Evolutionary conservation across 1,140 invertebrate species (phyloP), one percentile per base, ranked within the genome.

Genomic region (Pantala flavescens): DNA sequence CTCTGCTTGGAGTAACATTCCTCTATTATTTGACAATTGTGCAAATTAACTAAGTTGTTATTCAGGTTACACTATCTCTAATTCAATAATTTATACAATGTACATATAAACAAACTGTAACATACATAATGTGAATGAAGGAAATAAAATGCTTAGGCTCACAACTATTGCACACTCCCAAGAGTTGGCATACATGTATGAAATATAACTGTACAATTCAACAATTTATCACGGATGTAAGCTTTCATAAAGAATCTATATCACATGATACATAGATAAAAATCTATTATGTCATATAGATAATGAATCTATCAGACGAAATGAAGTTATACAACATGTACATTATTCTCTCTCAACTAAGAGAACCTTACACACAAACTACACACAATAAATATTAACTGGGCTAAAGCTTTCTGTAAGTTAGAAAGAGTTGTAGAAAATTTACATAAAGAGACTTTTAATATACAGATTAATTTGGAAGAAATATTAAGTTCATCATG

Each of bases 341-440:
- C n/a, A 63, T 3, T 1, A 63, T 63, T 36, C 28, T 36, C 28
- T 36, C 28, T 36, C 9, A 14, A 1, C 49, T 63, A 63, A 21
- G 49, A 63, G 49, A 63, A 63, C 12, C 12, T 63, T 63, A 63
- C 49, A 63, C n/a, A 63, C n/a, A 63, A 63, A 21, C 49, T 63
- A 63, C 49, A 63, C 49, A 63, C n/a, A 63, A 63, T 63, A 63
- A 63, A 63, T 63, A 63, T 63, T 63, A 63, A 19, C n/a, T 63
- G 14, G 49, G 12, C 49, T 63, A 19, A 63, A 63, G 49, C 49
- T 14, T 63, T 63, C n/a, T 63, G 49, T 3, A 19, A 63, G 49
- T 63, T 63, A 63, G 49, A 63, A 63, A 63, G 49, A 63, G 49
- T 63, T 63, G 49, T 63, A 63, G 49, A 63, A 63, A 63, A 63